phyloP scores from a whole-genome alignment of 1,140 invertebrate genomes.

The Atta texana region DNA sequence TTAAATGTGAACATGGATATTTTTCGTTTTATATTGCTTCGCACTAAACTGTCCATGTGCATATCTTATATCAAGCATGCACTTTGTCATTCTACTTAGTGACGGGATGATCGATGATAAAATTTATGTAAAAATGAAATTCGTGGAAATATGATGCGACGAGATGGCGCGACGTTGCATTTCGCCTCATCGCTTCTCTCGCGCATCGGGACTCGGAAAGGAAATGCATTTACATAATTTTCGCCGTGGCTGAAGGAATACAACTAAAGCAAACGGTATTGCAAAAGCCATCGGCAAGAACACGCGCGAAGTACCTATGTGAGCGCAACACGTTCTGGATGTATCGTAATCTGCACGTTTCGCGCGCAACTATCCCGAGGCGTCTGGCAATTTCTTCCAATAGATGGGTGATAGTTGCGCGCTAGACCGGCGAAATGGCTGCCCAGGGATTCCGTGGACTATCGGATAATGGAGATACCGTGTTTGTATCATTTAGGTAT shows the following conservation, averaged over 20 bases:
- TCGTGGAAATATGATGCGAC: not conserved
- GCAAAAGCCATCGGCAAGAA: not conserved
- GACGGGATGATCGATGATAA: constrained; percentile 4
- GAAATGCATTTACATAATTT: constrained; percentile 66
- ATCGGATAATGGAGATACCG: constrained; percentile 56
- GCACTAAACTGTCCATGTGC: not conserved
- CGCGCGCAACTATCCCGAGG: constrained; percentile 12
- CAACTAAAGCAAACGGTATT: constrained; percentile 38
- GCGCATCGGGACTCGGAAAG: not conserved
- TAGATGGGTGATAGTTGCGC: constrained; percentile 35
- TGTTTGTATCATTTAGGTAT: constrained; percentile 54
- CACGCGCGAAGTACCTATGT: constrained; percentile 60
- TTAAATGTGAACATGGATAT: not conserved
- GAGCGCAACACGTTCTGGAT: constrained; percentile 53
- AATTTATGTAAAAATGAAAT: constrained; percentile 31
- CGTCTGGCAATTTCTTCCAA: constrained; percentile 50
- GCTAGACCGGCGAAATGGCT: constrained; percentile 23
- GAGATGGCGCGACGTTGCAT: not conserved
- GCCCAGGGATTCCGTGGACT: constrained; percentile 25
- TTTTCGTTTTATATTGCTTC: not conserved
- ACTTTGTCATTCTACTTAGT: constrained; percentile 6
- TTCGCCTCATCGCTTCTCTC: constrained; percentile 13
- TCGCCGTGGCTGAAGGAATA: constrained; percentile 48
- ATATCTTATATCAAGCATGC: not conserved
- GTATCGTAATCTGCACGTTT: constrained; percentile 60